A percentile compares a stretch with the other conserved stretches of the same genome.
These are phyloP conservation scores for Nesospiza acunhae DNA, from an alignment of 2,113 vertebrate genomes.

Conservation along the genomic window DNA sequence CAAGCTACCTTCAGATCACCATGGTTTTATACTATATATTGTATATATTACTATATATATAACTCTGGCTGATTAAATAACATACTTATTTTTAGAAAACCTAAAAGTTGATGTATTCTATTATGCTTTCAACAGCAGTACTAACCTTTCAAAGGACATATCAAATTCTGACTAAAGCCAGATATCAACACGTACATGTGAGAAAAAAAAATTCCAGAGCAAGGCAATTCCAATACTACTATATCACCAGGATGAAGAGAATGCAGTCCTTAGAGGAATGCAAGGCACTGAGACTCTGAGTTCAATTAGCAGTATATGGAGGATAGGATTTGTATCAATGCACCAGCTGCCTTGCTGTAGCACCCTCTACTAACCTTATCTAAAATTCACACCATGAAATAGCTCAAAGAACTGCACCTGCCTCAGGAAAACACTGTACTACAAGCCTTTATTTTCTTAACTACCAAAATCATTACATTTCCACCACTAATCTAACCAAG, in stretches of 20 bases:
- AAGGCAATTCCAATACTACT: neutral
- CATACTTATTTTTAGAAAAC: neutral
- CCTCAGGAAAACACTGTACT: neutral
- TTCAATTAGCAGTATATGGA: neutral
- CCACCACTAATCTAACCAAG: neutral
- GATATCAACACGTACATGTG: neutral
- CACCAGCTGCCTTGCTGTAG: neutral
- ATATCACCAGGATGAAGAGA: neutral
- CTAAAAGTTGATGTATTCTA: neutral
- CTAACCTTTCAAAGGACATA: constrained; percentile 38
- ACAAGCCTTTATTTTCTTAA: neutral
- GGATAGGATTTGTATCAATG: neutral
- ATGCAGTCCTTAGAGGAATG: neutral
- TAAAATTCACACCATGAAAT: neutral
- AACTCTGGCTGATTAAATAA: neutral
- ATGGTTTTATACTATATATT: neutral
- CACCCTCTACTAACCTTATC: neutral
- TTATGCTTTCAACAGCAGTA: neutral
- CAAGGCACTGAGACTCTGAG: neutral
- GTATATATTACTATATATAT: neutral
- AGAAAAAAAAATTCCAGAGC: neutral
- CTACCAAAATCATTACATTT: neutral
- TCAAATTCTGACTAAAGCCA: neutral
- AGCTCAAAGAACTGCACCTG: neutral
- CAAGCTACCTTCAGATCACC: neutral